These are phyloP conservation scores for Remorina albescens DNA, from an alignment of 2,797 vertebrate species.

Conservation along the genomic window DNA sequence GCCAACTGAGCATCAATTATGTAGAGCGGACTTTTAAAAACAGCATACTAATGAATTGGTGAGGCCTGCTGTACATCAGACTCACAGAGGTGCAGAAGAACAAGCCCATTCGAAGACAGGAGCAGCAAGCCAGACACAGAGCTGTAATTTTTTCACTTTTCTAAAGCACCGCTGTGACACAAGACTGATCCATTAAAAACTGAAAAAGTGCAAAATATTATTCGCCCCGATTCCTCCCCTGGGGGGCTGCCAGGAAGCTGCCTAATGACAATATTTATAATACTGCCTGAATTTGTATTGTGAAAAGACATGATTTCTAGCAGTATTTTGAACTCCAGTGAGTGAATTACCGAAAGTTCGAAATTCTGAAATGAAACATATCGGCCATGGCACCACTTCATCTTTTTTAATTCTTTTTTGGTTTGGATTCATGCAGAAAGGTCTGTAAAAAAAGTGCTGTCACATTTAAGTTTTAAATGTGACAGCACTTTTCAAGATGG, in stretches of 20 bases:
- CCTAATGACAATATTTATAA: slow-evolving; percentile 15
- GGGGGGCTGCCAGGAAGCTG: not conserved
- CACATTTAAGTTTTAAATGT: too few relatives aligned
- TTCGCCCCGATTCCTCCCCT: not conserved
- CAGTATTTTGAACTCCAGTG: not conserved
- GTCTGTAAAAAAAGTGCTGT: not conserved
- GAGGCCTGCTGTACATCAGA: slow-evolving; percentile 6
- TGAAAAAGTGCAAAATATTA: not conserved
- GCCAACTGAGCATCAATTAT: slow-evolving; percentile 32
- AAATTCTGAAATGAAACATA: not conserved
- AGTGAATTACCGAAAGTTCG: not conserved
- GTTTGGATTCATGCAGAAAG: not conserved
- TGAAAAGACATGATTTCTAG: not conserved
- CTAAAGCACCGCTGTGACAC: not conserved
- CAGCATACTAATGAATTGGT: slow-evolving; percentile 21
- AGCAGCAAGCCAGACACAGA: not conserved
- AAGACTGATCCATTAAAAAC: not conserved
- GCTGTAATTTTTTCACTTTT: slow-evolving; percentile 4
- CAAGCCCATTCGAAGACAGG: slow-evolving; percentile 10
- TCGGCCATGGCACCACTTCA: not conserved
- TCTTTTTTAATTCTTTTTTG: not conserved
- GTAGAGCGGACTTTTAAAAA: slow-evolving; percentile 15
- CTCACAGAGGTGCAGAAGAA: slow-evolving; percentile 23
- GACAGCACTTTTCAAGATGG: not conserved
- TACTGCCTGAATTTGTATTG: not conserved